Base-by-base conservation (phyloP, 1,140 invertebrate species). In the Zaprionus camerounensis region DNA sequence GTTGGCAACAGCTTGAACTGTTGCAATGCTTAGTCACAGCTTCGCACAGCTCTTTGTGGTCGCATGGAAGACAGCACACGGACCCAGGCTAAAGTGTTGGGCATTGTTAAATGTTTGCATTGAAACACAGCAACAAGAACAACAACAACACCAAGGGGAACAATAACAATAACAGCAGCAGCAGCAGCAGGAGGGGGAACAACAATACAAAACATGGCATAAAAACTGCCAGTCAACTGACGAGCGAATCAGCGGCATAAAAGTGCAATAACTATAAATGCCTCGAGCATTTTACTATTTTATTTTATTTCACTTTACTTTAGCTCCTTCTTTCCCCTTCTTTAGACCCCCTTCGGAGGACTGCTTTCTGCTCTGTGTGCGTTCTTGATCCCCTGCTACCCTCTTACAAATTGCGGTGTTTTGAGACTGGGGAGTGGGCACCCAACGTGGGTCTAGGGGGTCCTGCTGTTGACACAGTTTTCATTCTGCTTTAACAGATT, bases 1-100 rank as follows among this genome's bases (percentile, higher is more conserved):
- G 75, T 78, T 78, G 80, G 71, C 75, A 71, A 67, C 70, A 82
- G 79, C 79, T 79, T 76, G 44, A 71, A 66, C 38, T 73, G 38
- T 65, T 44, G 22, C 31, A 13, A 65, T 44, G 12, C 36, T 57
- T 69, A 46, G 55, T 53, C 55, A 49, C 36, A 15, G 28, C n/a
- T 51, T 58, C 12, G 17, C 36, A 34, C 31, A 34, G 20, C 20
- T 44, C 58, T 46, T 49, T 31, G 58, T 57, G 51, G 72, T 57
- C 66, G 36, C 36, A 22, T 55, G 36, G 34, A 74, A 36, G 49
- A 38, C 24, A 59, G 34, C 36, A 31, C n/a, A 53, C 34, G 17
- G n/a, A 7, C 41, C 41, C n/a, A 34, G 28, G 68, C 24, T 46
- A 34, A 65, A 66, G 58, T 55, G 44, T 61, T 73, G 36, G 56